These are phyloP conservation scores for Eriosoma lanigerum DNA, from an alignment of 1,140 invertebrate species.

Conservation along the genomic window DNA sequence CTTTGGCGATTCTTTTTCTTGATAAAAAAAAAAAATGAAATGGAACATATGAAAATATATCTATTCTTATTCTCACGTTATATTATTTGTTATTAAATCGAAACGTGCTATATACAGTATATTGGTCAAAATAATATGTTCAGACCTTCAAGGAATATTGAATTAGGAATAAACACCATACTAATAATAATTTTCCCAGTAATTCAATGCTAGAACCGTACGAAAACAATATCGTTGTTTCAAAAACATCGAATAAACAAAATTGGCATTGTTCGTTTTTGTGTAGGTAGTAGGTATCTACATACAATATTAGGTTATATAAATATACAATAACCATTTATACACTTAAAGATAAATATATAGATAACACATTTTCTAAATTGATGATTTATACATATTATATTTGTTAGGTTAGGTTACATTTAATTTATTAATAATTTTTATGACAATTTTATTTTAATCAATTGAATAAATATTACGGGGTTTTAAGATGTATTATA, in stretches of 20 bases:
- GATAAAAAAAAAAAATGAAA: not conserved
- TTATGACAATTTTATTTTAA: too few species aligned
- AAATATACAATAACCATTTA: too few species aligned
- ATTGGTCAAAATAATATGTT: not conserved
- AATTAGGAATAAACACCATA: not conserved
- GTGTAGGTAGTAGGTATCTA: too few species aligned
- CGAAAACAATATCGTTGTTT: not conserved
- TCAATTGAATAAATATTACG: too few species aligned
- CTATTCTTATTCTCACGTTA: not conserved
- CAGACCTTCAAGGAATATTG: not conserved
- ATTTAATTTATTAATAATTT: too few species aligned
- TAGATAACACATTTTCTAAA: too few species aligned
- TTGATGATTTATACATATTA: too few species aligned
- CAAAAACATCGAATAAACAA: not conserved
- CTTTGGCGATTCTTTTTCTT: not conserved
- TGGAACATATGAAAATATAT: not conserved
- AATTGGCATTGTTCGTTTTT: too few species aligned
- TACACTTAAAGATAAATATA: too few species aligned
- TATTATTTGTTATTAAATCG: constrained; percentile 23
- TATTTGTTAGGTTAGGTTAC: too few species aligned
- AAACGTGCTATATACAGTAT: not conserved
- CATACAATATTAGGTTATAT: too few species aligned
- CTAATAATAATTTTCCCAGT: not conserved
- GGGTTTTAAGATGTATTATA: too few species aligned
- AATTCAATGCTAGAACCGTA: not conserved